Base-by-base conservation (phyloP, 1,140 invertebrate species). In the Gonioctena quinquepunctata region DNA sequence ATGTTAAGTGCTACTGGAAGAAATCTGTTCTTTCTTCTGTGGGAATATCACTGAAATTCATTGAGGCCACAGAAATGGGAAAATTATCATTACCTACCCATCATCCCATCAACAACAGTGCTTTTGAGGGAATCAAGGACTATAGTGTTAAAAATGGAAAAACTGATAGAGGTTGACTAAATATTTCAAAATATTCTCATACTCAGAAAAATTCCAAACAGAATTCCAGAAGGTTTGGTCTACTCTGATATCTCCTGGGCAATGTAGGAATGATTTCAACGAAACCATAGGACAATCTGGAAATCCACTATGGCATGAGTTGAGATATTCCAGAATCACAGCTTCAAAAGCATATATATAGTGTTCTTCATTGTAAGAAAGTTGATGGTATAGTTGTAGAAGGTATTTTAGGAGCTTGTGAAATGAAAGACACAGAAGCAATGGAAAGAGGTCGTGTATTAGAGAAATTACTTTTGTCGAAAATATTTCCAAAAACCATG, bases 1-100 rank as follows among this genome's bases (percentile, higher is more conserved):
- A 69, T 48, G 52, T 72, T 3, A 70, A 61, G 16, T 81, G 79
- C 22, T 82, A 82, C 33, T 81, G 80, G 79, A 80, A 80, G 71
- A 82, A 81, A 54, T 77, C 77, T 18, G 25, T 7, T 16, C 62
- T 81, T 7, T 75, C 75, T 7, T 13, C 11, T 13, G 26, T 21
- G 42, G 68, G 68, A 16, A 26, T 59, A 18, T 11, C 13, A 8
- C 11, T 63, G n/a, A 69, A 63, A 21, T 69, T 60, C 16, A 59
- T 27, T 23, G 23, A 22, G 8, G 22, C 23, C n/a, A 42, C 33
- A 42, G 33, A 42, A 42, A 42, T 42, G 33, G 33, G 33, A n/a
- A 42, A 42, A 42, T 42, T 42, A 42, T 42, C 33, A 42, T 42
- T 42, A 42, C 33, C 33, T 42, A 42, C 33, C 33, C n/a, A n/a